Evolutionary conservation across 35 echinoderm and acorn worm species (phyloP).

Genomic region (Hemicentrotus pulcherrimus): DNA sequence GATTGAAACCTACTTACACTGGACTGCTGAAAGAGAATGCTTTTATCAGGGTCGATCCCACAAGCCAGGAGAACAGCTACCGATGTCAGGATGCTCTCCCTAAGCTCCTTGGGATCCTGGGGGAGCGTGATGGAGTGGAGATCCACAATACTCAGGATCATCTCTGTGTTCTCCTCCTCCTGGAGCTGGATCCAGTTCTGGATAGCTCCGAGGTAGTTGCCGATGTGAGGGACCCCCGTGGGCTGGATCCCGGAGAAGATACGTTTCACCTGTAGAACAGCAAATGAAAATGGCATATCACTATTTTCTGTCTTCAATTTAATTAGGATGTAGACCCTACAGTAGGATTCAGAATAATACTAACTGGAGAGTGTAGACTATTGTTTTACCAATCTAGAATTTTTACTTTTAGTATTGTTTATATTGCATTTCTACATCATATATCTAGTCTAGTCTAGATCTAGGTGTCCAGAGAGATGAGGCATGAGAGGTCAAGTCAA

Average conservation of each 20-base stretch:
- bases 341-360: too few relatives aligned
- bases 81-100: conserved; percentile 67
- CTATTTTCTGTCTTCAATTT: too few relatives aligned
- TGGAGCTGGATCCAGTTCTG: conserved; percentile 90
- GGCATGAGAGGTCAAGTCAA: too few relatives aligned
- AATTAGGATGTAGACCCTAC: neutral
- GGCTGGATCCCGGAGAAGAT: conserved; percentile 98
- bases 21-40: conserved; percentile 95
- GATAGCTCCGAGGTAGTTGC: conserved; percentile 93
- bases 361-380: too few relatives aligned
- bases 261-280: conserved; percentile 20
- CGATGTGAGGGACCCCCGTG: conserved; percentile 92
- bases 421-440: too few relatives aligned
- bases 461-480: too few relatives aligned
- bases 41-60: conserved; percentile 84
- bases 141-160: conserved; percentile 87
- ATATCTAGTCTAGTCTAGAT: too few relatives aligned
- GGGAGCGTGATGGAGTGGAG: conserved; percentile 91
- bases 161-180: conserved; percentile 50
- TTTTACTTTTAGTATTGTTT: too few relatives aligned
- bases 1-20: conserved; percentile 63
- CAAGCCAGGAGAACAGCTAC: conserved; percentile 81
- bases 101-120: conserved; percentile 78
- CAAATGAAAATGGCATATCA: neutral
- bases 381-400: too few relatives aligned